Conservation (phyloP, 2,888 invertebrate species). For the Phaonia tiefii region DNA sequence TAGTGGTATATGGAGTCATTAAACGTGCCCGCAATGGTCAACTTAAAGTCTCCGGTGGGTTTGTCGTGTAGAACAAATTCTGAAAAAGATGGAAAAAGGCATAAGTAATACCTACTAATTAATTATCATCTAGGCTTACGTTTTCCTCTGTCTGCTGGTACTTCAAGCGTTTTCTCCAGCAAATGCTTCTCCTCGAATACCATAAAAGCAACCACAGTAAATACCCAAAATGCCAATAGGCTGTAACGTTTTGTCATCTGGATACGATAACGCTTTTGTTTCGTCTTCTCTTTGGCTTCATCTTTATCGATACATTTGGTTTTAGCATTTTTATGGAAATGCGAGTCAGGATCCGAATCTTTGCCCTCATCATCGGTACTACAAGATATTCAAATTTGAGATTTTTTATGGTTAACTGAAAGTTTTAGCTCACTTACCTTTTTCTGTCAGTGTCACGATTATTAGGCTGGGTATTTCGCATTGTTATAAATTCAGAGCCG, state of each 20-base stretch:
- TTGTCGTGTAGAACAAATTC: slow-evolving; percentile 67
- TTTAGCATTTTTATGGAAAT: slow-evolving; percentile 69
- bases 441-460: slow-evolving; percentile 52
- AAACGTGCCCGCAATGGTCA: slow-evolving; percentile 75
- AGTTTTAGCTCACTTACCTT: slow-evolving; percentile 56
- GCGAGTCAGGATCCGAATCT: slow-evolving; percentile 74
- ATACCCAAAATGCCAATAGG: slow-evolving; percentile 76
- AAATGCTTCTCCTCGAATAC: slow-evolving; percentile 77
- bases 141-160: slow-evolving; percentile 76
- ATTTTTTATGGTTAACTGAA: background rate
- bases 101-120: too few relatives aligned
- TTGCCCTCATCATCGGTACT: slow-evolving; percentile 75
- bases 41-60: slow-evolving; percentile 76
- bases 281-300: slow-evolving; percentile 72
- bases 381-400: background rate
- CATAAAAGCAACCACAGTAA: slow-evolving; percentile 75
- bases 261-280: slow-evolving; percentile 71
- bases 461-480: slow-evolving; percentile 66
- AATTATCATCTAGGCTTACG: slow-evolving; percentile 68
- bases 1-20: slow-evolving; percentile 65
- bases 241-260: slow-evolving; percentile 73
- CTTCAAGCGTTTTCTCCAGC: slow-evolving; percentile 76
- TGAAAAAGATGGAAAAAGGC: background rate
- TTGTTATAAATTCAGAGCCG: slow-evolving; percentile 74
- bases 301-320: slow-evolving; percentile 69